phyloP scores from a whole-genome alignment of 2,113 vertebrate species.

The Leiothrix lutea region DNA sequence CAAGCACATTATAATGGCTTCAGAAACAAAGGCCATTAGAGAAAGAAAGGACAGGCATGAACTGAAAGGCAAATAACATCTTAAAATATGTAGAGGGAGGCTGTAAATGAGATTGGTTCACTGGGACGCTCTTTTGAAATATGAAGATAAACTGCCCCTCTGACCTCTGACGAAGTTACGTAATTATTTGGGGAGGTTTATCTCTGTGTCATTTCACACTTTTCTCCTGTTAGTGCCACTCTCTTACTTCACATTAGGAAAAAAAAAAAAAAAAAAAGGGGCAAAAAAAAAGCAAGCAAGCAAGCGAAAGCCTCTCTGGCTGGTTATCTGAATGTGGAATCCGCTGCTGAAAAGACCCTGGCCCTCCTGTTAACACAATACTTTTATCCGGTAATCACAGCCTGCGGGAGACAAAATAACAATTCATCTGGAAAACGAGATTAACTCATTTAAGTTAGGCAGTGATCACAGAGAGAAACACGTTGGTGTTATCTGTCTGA shows the following conservation, averaged over 20 bases:
- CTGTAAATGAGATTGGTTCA: background rate
- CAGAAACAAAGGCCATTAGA: conserved; percentile 33
- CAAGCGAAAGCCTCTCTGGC: background rate
- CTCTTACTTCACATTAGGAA: background rate
- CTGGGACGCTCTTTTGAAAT: background rate
- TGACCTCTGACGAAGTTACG: conserved; percentile 35
- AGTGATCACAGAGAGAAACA: conserved; percentile 74
- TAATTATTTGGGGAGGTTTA: conserved; percentile 62
- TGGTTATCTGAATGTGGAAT: conserved; percentile 18
- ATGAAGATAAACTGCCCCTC: conserved; percentile 47
- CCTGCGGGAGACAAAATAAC: conserved; percentile 82
- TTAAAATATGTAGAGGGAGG: conserved; percentile 48
- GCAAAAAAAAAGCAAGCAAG: background rate
- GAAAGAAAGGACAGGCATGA: conserved; percentile 15
- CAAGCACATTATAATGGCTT: background rate
- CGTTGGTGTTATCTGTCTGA: conserved; percentile 71
- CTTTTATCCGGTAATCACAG: conserved; percentile 83
- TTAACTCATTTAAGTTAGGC: conserved; percentile 82
- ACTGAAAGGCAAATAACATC: conserved; percentile 38
- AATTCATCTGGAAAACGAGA: conserved; percentile 86
- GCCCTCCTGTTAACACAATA: conserved; percentile 76
- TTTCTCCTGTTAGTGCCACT: conserved; percentile 25
- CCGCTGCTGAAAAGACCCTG: conserved; percentile 53
- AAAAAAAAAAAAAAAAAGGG: background rate
- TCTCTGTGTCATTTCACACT: conserved; percentile 23